Evolutionary conservation across 2,113 vertebrate species (phyloP).

Genomic region (Corvus hawaiiensis): DNA sequence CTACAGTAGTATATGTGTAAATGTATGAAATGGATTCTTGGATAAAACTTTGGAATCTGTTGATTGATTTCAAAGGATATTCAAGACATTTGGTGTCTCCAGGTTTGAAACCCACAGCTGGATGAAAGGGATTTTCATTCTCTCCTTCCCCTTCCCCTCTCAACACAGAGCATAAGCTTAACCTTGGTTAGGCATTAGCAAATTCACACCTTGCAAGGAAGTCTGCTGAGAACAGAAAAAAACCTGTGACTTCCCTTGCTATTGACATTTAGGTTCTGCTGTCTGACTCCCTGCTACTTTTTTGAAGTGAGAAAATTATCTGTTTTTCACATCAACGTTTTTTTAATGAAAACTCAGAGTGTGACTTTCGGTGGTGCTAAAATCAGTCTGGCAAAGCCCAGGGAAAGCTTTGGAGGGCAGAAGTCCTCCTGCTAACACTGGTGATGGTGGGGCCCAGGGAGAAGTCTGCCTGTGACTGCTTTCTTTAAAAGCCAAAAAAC

Average conservation of each 20-base stretch:
- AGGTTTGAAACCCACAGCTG: background rate
- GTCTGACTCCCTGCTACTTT: background rate
- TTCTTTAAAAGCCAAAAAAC: background rate
- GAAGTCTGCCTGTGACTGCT: background rate
- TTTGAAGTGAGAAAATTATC: constrained; percentile 5
- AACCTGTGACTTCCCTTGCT: background rate
- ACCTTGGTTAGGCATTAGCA: background rate
- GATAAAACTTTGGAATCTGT: background rate
- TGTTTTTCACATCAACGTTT: background rate
- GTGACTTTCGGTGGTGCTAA: background rate
- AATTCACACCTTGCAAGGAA: background rate
- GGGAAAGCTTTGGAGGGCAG: background rate
- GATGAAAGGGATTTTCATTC: background rate
- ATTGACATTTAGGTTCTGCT: background rate
- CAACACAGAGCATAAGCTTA: background rate
- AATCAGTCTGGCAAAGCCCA: background rate
- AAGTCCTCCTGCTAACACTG: background rate
- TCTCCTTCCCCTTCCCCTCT: background rate
- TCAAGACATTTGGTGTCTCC: background rate
- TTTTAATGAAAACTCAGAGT: background rate
- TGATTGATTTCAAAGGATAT: background rate
- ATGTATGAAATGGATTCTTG: background rate
- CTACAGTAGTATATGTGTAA: background rate
- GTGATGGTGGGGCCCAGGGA: background rate
- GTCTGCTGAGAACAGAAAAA: background rate